A percentile compares a stretch with the other conserved stretches of the same genome.
These are phyloP conservation scores for Zoanthus sociatus DNA, from an alignment of 92 coral and sea anemone species.

Conservation along the genomic window DNA sequence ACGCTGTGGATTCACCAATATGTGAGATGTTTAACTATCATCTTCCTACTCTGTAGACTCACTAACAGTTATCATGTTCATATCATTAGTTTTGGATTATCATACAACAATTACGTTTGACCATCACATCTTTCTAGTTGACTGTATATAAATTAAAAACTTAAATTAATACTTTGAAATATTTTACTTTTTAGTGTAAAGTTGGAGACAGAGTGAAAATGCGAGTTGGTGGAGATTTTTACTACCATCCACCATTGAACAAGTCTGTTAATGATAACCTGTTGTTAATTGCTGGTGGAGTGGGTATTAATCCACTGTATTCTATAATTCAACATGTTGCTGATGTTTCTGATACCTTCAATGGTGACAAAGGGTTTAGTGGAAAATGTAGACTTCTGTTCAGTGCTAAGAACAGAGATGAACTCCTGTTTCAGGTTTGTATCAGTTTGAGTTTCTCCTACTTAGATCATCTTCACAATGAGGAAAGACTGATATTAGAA, in stretches of 20 bases:
- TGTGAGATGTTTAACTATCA: constrained; percentile 61
- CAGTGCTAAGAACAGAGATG: constrained; percentile 87
- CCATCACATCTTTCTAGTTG: not conserved
- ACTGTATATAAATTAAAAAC: not conserved
- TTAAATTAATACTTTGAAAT: not conserved
- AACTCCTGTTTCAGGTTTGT: constrained; percentile 85
- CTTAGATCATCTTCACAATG: not conserved
- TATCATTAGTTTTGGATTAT: not conserved
- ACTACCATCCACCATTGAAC: constrained; percentile 64
- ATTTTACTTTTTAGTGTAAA: constrained; percentile 64
- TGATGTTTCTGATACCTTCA: constrained; percentile 41
- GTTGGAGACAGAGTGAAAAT: constrained; percentile 85
- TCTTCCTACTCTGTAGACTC: not conserved
- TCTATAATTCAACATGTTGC: constrained; percentile 77
- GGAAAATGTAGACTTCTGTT: constrained; percentile 74
- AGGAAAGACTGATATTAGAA: too few relatives aligned
- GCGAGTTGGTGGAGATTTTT: constrained; percentile 93
- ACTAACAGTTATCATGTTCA: constrained; percentile 46
- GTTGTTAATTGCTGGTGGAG: constrained; percentile 96
- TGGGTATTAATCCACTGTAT: constrained; percentile 92
- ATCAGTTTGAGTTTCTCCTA: not conserved
- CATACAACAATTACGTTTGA: not conserved
- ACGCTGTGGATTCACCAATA: constrained; percentile 75
- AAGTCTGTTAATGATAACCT: constrained; percentile 50
- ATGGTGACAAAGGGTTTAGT: constrained; percentile 35